Evolutionary conservation across 2,113 vertebrate genomes (phyloP), one percentile per base, ranked within the genome.

Genomic region (Sebastes schlegelii): DNA sequence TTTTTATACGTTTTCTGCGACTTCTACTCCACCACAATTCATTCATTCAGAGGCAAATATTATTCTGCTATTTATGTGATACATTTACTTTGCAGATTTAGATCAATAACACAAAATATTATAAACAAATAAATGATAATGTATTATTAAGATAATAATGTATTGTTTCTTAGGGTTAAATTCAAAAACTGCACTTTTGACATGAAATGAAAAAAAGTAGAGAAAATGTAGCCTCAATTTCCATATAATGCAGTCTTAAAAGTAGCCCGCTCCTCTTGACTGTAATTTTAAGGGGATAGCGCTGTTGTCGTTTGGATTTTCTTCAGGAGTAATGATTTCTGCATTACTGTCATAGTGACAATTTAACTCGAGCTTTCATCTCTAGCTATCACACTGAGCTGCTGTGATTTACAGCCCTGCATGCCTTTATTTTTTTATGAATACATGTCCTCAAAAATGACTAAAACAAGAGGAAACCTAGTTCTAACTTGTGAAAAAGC

Each of bases 311-410:
- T 49, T 51, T 42, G 19, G n/a, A 54, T 58, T 43, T n/a, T 21
- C 46, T 49, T 9, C 42, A 65, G 68, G 46, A 75, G 4, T 49
- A 43, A 26, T 70, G 64, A 75, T 34, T 5, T 19, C 34, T 43
- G 11, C 42, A 45, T 46, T 46, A 21, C 58, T 64, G 64, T 75
- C 82, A 69, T 23, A 55, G 49, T n/a, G 42, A 57, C 26, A 57
- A 12, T 69, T 49, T 14, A 69, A 48, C 58, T 40, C 2, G 0
- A 65, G 51, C 17, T 19, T 60, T 73, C 46, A 60, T 72, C 63
- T 68, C 80, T 6, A 8, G 14, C 64, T n/a, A 12, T 48, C 57
- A 34, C 17, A 74, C 75, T 7, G 21, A 34, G 65, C 63, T 34
- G 9, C 26, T 12, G 58, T 55, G 42, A 65, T 64, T 23, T 51